phyloP scores from a whole-genome alignment of 2,797 vertebrate genomes.

The Cynodonichthys magdalenae region DNA sequence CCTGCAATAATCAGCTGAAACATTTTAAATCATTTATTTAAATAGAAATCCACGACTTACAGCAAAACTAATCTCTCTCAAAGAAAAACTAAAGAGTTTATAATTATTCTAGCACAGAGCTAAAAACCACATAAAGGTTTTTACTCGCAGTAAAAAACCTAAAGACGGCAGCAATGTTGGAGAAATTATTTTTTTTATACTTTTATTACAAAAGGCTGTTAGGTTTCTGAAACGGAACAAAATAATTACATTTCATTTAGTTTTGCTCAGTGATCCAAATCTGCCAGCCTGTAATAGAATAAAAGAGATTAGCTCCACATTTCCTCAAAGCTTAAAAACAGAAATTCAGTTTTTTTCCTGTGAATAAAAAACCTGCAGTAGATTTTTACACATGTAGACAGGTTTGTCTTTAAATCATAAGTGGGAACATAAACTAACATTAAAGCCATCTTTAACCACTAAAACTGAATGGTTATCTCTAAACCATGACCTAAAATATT shows the following conservation, averaged over 20 bases:
- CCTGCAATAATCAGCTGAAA: slow-evolving; percentile 1
- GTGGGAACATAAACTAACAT: too few relatives aligned
- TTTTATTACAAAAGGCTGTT: slow-evolving; percentile 21
- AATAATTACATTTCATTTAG: slow-evolving; percentile 63
- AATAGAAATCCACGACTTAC: slow-evolving; percentile 1
- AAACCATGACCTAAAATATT: too few relatives aligned
- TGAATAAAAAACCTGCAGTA: too few relatives aligned
- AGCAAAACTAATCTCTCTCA: neutral
- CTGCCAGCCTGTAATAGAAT: slow-evolving; percentile 49
- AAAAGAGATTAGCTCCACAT: slow-evolving; percentile 29
- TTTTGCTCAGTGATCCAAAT: slow-evolving; percentile 59
- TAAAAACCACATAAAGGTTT: slow-evolving; percentile 1
- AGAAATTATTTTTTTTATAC: slow-evolving; percentile 47
- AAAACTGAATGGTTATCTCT: too few relatives aligned
- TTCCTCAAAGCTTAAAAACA: slow-evolving; percentile 21
- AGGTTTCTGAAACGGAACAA: slow-evolving; percentile 27
- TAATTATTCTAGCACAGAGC: slow-evolving; percentile 3
- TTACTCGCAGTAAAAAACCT: slow-evolving; percentile 3
- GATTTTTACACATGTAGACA: too few relatives aligned
- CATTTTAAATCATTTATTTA: neutral
- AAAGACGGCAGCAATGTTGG: slow-evolving; percentile 4
- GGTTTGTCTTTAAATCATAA: too few relatives aligned
- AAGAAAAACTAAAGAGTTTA: neutral
- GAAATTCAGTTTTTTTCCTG: too few relatives aligned
- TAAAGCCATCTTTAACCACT: too few relatives aligned